Percentiles rank a stretch among this genome's conserved stretches.
Conservation (phyloP, 1,140 invertebrate genomes). For the Pararge aegeria region DNA sequence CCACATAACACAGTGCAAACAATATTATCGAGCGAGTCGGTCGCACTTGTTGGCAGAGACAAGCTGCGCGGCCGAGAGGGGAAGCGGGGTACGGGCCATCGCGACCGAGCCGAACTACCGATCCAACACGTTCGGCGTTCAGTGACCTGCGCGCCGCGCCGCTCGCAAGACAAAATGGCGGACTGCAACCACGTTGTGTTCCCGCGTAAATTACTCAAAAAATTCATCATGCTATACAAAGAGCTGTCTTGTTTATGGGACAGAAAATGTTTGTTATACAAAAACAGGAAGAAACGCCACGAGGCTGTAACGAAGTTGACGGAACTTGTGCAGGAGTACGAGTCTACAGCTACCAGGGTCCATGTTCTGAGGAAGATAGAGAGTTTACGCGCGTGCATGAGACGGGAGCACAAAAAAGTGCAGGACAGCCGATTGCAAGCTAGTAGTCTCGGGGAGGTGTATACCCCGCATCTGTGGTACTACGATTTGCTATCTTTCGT, state of each 20-base stretch:
- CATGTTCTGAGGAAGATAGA: slow-evolving; percentile 66
- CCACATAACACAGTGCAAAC: too few species aligned
- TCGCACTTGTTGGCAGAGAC: neutral
- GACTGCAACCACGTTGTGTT: slow-evolving; percentile 46
- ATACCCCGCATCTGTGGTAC: slow-evolving; percentile 61
- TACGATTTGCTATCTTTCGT: slow-evolving; percentile 59
- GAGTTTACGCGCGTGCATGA: slow-evolving; percentile 59
- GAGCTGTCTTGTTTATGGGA: slow-evolving; percentile 60
- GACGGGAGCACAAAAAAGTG: slow-evolving; percentile 55
- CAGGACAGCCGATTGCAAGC: slow-evolving; percentile 42
- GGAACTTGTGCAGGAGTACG: slow-evolving; percentile 51
- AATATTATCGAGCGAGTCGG: slow-evolving; percentile 13
- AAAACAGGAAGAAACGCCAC: slow-evolving; percentile 52
- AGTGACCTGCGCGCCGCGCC: slow-evolving; percentile 65
- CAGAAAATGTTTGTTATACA: slow-evolving; percentile 43
- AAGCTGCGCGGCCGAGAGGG: slow-evolving; percentile 3
- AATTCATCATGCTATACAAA: slow-evolving; percentile 57
- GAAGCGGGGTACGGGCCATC: slow-evolving; percentile 1
- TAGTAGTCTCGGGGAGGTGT: slow-evolving; percentile 40
- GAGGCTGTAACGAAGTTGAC: slow-evolving; percentile 58
- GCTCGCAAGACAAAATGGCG: slow-evolving; percentile 56
- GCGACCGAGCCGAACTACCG: neutral
- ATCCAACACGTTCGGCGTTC: slow-evolving; percentile 31
- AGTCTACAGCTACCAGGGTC: slow-evolving; percentile 54
- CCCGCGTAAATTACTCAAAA: slow-evolving; percentile 53